These are phyloP conservation scores for Talpa occidentalis DNA, from an alignment of 2,113 vertebrate genomes.

Conservation along the genomic window DNA sequence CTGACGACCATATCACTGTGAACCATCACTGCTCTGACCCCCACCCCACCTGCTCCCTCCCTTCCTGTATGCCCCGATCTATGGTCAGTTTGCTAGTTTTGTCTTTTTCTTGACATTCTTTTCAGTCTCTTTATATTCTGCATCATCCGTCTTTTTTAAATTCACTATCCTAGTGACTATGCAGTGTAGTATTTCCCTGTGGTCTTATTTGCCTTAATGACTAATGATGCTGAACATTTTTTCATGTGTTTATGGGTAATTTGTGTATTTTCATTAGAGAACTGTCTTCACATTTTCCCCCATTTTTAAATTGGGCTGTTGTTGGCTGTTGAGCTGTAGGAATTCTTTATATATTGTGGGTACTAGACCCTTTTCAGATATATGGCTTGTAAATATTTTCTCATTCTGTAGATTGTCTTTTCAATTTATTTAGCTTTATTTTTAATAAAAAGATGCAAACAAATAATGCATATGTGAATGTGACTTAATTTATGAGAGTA, in stretches of 20 bases:
- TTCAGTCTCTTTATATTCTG: no score
- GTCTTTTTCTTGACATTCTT: no score
- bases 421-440: neutral
- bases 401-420: neutral
- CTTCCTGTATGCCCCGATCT: no score
- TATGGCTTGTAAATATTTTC: neutral
- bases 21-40: no score
- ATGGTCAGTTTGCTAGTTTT: no score
- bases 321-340: neutral
- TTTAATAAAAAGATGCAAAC: neutral
- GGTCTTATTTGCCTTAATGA: neutral
- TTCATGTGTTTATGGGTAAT: neutral
- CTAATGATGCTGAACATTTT: neutral
- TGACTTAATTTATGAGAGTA: neutral
- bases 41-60: no score
- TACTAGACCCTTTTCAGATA: neutral
- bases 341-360: neutral
- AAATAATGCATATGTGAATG: neutral
- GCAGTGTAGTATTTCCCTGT: neutral
- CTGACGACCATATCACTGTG: no score
- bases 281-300: neutral
- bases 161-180: neutral
- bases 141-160: neutral
- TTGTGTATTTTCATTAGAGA: neutral
- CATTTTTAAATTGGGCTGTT: neutral